Evolutionary conservation across 1,140 invertebrate species (phyloP), one percentile per base, ranked within the genome.

Genomic region (Trinorchestia longiramus): DNA sequence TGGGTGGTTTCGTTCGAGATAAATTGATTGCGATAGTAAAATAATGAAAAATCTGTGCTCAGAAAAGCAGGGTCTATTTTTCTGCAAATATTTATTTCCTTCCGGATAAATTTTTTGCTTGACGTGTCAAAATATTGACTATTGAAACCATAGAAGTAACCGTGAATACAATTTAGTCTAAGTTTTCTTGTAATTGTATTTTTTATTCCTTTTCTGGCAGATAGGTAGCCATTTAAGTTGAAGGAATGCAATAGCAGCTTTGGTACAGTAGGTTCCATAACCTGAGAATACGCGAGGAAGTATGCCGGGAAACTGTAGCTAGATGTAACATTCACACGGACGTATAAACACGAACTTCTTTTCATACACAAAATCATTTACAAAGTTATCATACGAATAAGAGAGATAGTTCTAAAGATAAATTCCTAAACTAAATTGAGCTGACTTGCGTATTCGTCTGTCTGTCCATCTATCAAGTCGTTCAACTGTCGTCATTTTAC

Each of bases 301-400:
- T 42, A 42, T 90, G n/a, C 88, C n/a, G 42, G 88, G 36, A 43
- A 90, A 43, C 3, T 90, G 88, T 41, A 43, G 28, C 88, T 90
- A 90, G n/a, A 41, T 90, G 43, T 90, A 90, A 90, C 88, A 94
- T 43, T 45, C 92, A 94, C 92, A 94, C 92, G 92, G 4, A 94
- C 92, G 92, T 94, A 94, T 45, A 94, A 94, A 94, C 92, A 94
- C 44, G 41, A 94, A 94, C 92, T 94, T 94, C 90, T 43, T 94
- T 94, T 94, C 92, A 45, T 45, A 94, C 92, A 94, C 43, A 47
- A 94, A 94, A 94, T 94, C 92, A 94, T 94, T 94, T 94, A 94
- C 92, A 94, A 94, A 77, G 62, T 77, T 77, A 43, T 94, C 92
- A 45, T 94, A 94, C 43, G 92, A 94, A 45, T 94, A 94, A 45